Evolutionary conservation across 64 coral and sea anemone species (phyloP), one percentile per base, ranked within the genome.

Genomic region (Pocillopora verrucosa): DNA sequence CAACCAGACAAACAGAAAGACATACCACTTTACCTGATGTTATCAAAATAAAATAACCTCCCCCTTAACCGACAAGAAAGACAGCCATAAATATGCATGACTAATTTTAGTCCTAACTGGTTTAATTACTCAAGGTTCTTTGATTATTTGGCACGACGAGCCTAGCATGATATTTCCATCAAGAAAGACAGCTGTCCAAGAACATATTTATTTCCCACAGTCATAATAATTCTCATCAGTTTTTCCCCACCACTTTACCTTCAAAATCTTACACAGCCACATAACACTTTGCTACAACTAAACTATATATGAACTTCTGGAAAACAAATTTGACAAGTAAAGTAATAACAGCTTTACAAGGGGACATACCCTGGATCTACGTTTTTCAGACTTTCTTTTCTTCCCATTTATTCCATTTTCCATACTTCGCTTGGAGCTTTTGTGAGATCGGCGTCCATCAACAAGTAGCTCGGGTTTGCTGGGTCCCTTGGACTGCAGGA

Each of bases 401-500:
- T 92, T 92, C n/a, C 80, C 86, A 34, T 79, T 94, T 67, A 97
- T 65, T 34, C 95, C 95, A 94, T 97, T 97, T 97, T 93, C 95
- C 61, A 94, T 59, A 60, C 78, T 90, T 60, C 92, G 87, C 38
- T 90, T 89, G 76, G 94, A 83, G 70, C 92, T 96, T 36, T 94
- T 92, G 34, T 97, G 88, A n/a, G 83, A 83, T 36, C 87, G 83
- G 4, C 88, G 87, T 19, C 82, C 83, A 83, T 97, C 95, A 36
- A 62, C 58, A 15, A 93, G 45, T 38, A 90, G 75, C 10, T 86
- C 90, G 36, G 95, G 88, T 58, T 97, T 97, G 22, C 88, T 97
- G 16, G 91, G 91, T 36, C 88, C 95, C 36, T 86, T 86, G 3
- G 95, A 97, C 95, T 97, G 61, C 65, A 86, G 90, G 63, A 69